A percentile compares a stretch with the other conserved stretches of the same genome.
Conservation (phyloP, 1,140 invertebrate genomes). For the Venustaconcha ellipsiformis region DNA sequence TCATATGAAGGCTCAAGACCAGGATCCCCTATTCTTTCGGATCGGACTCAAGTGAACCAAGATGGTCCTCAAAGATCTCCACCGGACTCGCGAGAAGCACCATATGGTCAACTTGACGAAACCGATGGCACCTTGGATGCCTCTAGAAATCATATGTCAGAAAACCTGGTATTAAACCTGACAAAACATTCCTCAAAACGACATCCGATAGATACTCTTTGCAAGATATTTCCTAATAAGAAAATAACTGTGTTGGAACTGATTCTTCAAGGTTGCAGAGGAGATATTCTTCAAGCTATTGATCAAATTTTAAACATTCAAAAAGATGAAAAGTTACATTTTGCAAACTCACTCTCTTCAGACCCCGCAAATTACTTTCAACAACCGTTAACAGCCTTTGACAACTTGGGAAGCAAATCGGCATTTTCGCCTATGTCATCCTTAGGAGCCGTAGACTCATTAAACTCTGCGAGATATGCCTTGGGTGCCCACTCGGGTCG, state of each 20-base stretch:
- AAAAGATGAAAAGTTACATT: constrained; percentile 26
- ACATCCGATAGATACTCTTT: constrained; percentile 79
- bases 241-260: constrained; percentile 86
- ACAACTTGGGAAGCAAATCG: constrained; percentile 19
- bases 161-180: constrained; percentile 31
- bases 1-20: too few species aligned
- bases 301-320: constrained; percentile 74
- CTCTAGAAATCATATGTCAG: constrained; percentile 3
- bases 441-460: constrained; percentile 16
- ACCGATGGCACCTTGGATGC: too few species aligned
- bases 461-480: constrained; percentile 26
- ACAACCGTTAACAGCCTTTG: too few species aligned
- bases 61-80: too few species aligned
- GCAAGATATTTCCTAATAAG: constrained; percentile 86
- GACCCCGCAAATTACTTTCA: too few species aligned
- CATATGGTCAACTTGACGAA: too few species aligned
- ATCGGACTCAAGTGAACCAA: too few species aligned
- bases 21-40: too few species aligned
- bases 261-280: constrained; percentile 79
- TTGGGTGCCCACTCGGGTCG: constrained; percentile 17
- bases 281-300: constrained; percentile 91
- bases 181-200: constrained; percentile 3
- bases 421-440: constrained; percentile 31
- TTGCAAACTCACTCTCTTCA: neutral
- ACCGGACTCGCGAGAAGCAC: too few species aligned